Conservation (phyloP, 2,888 invertebrate genomes). For the Limnephilus auricula region DNA sequence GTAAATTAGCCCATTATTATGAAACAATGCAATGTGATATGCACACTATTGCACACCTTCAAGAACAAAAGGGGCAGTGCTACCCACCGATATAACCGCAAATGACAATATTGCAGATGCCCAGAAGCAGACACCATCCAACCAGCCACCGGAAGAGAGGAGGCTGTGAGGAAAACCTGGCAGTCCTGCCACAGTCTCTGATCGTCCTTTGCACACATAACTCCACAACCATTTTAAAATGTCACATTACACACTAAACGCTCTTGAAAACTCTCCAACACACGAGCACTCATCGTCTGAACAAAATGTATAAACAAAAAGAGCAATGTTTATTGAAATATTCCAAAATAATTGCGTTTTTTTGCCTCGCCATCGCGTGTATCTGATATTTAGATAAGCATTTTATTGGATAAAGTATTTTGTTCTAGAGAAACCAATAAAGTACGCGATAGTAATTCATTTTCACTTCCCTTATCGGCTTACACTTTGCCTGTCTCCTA, state of each 20-base stretch:
- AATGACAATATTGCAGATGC: constrained; percentile 62
- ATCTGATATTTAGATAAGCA: neutral
- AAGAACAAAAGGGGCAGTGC: neutral
- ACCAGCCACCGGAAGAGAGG: constrained; percentile 47
- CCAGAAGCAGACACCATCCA: constrained; percentile 58
- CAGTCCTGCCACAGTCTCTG: constrained; percentile 41
- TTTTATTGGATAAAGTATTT: constrained; percentile 37
- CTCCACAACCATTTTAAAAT: constrained; percentile 50
- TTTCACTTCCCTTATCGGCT: constrained; percentile 57
- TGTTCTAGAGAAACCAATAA: constrained; percentile 57
- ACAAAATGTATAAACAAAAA: neutral
- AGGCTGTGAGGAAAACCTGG: constrained; percentile 13
- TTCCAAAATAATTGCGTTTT: neutral
- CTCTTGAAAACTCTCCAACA: neutral
- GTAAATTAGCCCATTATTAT: neutral
- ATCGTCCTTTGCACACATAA: constrained; percentile 25
- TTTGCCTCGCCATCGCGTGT: neutral
- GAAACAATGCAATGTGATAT: neutral
- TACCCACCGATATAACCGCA: constrained; percentile 64
- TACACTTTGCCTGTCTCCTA: constrained; percentile 55
- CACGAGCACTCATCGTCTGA: neutral
- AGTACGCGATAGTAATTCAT: constrained; percentile 63
- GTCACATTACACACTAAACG: constrained; percentile 21
- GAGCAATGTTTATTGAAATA: neutral
- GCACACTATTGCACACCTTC: neutral